Evolutionary conservation across 2,797 vertebrate genomes (phyloP).

Genomic region (Orestias chungarensis): DNA sequence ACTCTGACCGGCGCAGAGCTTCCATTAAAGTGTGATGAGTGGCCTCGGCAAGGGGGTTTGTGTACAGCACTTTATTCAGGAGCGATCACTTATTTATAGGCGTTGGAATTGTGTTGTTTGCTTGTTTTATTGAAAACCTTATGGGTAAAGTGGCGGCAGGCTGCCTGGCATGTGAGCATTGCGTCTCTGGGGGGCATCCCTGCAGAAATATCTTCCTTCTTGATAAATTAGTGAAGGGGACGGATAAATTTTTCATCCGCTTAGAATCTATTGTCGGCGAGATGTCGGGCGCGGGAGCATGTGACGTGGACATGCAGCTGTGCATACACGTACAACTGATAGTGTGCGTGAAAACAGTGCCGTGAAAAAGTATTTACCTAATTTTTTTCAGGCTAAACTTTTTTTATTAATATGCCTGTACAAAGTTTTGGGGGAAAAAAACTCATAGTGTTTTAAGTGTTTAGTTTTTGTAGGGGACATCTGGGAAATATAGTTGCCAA

Average conservation of each 20-base stretch:
- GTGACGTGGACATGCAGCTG: conserved; percentile 56
- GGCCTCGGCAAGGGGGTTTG: conserved; percentile 68
- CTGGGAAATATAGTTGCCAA: neutral
- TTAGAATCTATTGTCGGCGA: conserved; percentile 75
- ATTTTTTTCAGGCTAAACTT: too few relatives aligned
- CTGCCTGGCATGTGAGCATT: conserved; percentile 75
- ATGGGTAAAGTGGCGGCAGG: conserved; percentile 79
- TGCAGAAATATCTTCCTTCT: conserved; percentile 76
- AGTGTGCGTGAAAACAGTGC: neutral
- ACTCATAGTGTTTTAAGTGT: too few relatives aligned
- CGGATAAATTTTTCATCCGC: conserved; percentile 81
- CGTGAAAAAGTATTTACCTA: neutral
- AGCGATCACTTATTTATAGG: conserved; percentile 83
- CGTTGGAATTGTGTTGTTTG: conserved; percentile 86
- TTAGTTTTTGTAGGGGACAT: too few relatives aligned
- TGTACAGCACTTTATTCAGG: conserved; percentile 83
- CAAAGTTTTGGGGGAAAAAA: too few relatives aligned
- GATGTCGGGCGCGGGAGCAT: conserved; percentile 66
- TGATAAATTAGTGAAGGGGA: conserved; percentile 82
- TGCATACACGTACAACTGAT: neutral
- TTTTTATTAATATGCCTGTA: too few relatives aligned
- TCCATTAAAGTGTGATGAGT: conserved; percentile 81
- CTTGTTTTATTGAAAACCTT: conserved; percentile 87
- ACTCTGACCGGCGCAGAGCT: conserved; percentile 61
- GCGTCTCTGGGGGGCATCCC: conserved; percentile 78